phyloP scores from a whole-genome alignment of 2,113 vertebrate species.

The Pseudorhombus dupliciocellatus region DNA sequence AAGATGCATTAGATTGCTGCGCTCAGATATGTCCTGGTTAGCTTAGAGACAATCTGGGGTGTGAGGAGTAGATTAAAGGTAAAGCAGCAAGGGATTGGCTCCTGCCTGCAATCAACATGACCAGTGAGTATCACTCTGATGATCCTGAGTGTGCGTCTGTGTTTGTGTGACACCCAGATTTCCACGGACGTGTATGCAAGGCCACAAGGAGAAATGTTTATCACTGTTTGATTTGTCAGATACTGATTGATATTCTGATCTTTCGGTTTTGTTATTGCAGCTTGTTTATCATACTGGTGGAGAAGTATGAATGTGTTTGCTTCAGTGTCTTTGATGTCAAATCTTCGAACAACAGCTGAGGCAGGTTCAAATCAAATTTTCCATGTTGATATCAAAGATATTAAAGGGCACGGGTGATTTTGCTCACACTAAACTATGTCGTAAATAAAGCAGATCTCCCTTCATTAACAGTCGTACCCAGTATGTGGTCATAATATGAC shows the following conservation, averaged over 20 bases:
- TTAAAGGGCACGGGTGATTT: no score
- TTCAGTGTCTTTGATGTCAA: no score
- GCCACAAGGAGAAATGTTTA: background rate
- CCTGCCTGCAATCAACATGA: conserved; percentile 40
- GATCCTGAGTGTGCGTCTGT: conserved; percentile 2
- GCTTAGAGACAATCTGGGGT: conserved; percentile 40
- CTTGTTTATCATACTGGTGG: background rate
- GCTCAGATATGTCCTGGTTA: conserved; percentile 32
- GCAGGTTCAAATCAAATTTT: no score
- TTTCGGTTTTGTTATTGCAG: background rate
- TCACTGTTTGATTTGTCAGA: background rate
- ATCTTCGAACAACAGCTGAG: no score
- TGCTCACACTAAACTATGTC: no score
- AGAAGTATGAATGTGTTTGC: background rate
- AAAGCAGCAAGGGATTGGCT: conserved; percentile 17
- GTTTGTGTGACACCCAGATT: background rate
- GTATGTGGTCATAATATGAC: background rate
- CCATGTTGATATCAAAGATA: background rate
- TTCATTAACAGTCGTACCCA: no score
- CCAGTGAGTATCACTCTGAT: conserved; percentile 45
- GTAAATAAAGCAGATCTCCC: no score
- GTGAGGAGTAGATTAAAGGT: conserved; percentile 39
- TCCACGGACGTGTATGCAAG: background rate
- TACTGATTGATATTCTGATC: background rate
- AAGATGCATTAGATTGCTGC: conserved; percentile 23